Evolutionary conservation across 30 jellyfish, hydroid and myxozoan species (phyloP).

Genomic region (Cassiopea andromeda): DNA sequence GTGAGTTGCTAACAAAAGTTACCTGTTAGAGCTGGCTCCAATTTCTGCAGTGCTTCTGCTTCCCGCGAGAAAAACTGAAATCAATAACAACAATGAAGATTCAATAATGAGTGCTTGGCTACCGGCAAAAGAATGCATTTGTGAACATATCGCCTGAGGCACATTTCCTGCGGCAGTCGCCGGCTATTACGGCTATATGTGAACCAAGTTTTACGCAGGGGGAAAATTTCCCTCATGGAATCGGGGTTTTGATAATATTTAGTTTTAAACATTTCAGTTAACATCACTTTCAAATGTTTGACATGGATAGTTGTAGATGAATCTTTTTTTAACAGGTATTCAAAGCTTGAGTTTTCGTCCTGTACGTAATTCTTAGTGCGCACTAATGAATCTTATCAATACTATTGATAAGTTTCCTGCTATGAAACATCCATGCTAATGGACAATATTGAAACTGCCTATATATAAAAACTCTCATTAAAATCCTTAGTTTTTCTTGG

Average conservation of each 20-base stretch:
- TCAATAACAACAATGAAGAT: too few relatives aligned
- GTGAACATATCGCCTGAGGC: too few relatives aligned
- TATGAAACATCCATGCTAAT: constrained; percentile 22
- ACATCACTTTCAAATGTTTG: constrained; percentile 8
- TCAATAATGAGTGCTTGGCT: too few relatives aligned
- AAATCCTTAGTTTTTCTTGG: constrained; percentile 5
- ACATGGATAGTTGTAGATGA: not conserved
- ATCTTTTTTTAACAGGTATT: not conserved
- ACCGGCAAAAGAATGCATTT: too few relatives aligned
- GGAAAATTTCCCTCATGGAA: not conserved
- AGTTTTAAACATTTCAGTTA: constrained; percentile 8
- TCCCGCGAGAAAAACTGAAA: too few relatives aligned
- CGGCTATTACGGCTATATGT: too few relatives aligned
- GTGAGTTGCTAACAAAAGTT: too few relatives aligned
- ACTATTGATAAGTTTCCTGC: not conserved
- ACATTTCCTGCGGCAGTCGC: too few relatives aligned
- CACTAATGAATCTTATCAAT: not conserved
- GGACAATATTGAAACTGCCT: constrained; percentile 37
- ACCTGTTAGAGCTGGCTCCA: too few relatives aligned
- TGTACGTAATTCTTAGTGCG: not conserved
- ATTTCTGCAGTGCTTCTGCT: too few relatives aligned
- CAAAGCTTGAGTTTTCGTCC: constrained; percentile 8
- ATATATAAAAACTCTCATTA: constrained; percentile 27
- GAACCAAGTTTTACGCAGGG: constrained; percentile 16
- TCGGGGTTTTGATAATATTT: constrained; percentile 1